Evolutionary conservation across 2,113 vertebrate species (phyloP).

Genomic region (Podarcis cretensis): DNA sequence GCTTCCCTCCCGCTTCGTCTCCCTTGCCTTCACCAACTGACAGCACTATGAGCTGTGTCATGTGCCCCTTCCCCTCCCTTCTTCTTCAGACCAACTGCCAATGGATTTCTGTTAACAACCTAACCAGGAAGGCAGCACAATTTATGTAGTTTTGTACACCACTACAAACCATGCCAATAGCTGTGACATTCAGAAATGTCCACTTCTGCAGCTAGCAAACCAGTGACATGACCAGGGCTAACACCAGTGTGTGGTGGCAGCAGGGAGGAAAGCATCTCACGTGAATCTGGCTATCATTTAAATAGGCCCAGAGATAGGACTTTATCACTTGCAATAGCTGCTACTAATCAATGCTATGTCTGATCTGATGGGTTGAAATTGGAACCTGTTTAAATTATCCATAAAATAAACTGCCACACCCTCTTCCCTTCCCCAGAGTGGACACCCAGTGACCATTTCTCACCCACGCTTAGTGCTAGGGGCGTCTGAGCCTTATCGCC

Average conservation of each 20-base stretch:
- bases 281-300: neutral
- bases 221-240: neutral
- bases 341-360: neutral
- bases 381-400: neutral
- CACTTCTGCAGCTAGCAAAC: neutral
- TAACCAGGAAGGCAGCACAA: too few relatives aligned
- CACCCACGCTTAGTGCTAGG: slow-evolving; percentile 37
- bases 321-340: neutral
- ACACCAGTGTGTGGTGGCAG: too few relatives aligned
- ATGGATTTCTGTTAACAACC: too few relatives aligned
- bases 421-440: too few relatives aligned
- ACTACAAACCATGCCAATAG: neutral
- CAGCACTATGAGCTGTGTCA: too few relatives aligned
- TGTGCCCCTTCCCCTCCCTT: too few relatives aligned
- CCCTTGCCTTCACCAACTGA: too few relatives aligned
- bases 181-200: neutral
- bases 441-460: neutral
- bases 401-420: neutral
- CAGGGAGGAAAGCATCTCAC: too few relatives aligned
- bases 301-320: neutral
- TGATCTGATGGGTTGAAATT: neutral
- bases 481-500: slow-evolving; percentile 56
- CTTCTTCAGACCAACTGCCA: too few relatives aligned
- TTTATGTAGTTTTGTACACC: neutral
- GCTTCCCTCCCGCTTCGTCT: too few relatives aligned